These are phyloP conservation scores for Lepilemur septentrionalis DNA, from an alignment of 2,797 vertebrate genomes.

Conservation along the genomic window DNA sequence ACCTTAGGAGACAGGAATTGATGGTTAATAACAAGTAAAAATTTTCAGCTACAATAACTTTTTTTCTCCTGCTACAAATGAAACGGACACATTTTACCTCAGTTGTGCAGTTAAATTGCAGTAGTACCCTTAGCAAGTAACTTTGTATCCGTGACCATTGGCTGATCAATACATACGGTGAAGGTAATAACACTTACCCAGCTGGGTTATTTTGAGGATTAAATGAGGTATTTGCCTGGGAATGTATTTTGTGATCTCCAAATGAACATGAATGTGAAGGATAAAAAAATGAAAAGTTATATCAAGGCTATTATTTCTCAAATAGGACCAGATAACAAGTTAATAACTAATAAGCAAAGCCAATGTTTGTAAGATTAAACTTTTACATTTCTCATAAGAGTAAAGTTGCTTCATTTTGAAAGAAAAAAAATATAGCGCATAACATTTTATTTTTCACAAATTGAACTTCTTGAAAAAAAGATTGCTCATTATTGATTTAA, in stretches of 20 bases:
- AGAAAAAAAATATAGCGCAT: background rate
- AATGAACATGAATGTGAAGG: background rate
- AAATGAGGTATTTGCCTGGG: background rate
- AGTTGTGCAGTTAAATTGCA: background rate
- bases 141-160: background rate
- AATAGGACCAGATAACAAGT: background rate
- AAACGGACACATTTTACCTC: background rate
- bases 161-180: background rate
- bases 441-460: background rate
- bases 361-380: background rate
- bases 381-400: background rate
- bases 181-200: background rate
- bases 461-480: background rate
- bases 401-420: constrained; percentile 34
- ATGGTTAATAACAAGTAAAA: background rate
- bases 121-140: background rate
- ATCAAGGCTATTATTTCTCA: background rate
- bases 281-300: background rate
- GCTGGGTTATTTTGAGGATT: background rate
- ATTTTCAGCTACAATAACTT: background rate
- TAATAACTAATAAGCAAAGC: background rate
- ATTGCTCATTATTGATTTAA: background rate
- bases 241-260: background rate
- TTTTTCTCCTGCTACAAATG: background rate
- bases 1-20: background rate